Conservation (phyloP, 2,797 vertebrate species). For the Alfaro cultratus region DNA sequence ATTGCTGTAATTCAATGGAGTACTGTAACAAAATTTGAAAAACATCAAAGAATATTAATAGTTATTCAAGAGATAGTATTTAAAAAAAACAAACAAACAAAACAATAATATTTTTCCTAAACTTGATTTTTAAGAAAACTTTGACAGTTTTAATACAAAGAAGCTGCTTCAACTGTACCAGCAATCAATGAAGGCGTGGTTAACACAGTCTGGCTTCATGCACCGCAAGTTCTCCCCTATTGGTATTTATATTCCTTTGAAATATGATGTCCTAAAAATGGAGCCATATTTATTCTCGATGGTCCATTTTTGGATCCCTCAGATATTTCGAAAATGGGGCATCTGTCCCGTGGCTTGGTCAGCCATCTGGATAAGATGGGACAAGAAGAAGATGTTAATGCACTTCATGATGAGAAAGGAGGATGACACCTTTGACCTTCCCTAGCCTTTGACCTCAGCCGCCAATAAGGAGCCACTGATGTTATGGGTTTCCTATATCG, state of each 20-base stretch:
- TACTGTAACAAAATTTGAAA: not conserved
- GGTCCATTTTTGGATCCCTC: constrained; percentile 73
- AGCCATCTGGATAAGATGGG: constrained; percentile 81
- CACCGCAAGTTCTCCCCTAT: constrained; percentile 29
- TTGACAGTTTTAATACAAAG: constrained; percentile 18
- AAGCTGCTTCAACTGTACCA: constrained; percentile 43
- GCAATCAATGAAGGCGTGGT: constrained; percentile 59
- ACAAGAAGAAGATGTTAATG: constrained; percentile 83
- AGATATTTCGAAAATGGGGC: constrained; percentile 73
- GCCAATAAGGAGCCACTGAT: constrained; percentile 76
- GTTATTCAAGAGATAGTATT: not conserved
- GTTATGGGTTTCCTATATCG: constrained; percentile 84
- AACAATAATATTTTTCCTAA: not conserved
- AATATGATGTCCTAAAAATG: constrained; percentile 81
- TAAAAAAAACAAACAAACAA: too few species aligned
- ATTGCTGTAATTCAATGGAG: not conserved
- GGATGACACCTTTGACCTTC: constrained; percentile 84
- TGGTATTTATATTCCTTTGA: constrained; percentile 78
- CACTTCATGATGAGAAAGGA: constrained; percentile 84
- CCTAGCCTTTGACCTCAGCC: constrained; percentile 82
- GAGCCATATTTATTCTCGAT: constrained; percentile 80
- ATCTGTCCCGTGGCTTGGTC: constrained; percentile 73
- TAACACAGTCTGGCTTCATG: constrained; percentile 30
- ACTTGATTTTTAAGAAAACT: constrained; percentile 14
- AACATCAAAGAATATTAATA: not conserved